phyloP scores from a whole-genome alignment of 2,797 vertebrate species.

The Chiropotes sagulatus region DNA sequence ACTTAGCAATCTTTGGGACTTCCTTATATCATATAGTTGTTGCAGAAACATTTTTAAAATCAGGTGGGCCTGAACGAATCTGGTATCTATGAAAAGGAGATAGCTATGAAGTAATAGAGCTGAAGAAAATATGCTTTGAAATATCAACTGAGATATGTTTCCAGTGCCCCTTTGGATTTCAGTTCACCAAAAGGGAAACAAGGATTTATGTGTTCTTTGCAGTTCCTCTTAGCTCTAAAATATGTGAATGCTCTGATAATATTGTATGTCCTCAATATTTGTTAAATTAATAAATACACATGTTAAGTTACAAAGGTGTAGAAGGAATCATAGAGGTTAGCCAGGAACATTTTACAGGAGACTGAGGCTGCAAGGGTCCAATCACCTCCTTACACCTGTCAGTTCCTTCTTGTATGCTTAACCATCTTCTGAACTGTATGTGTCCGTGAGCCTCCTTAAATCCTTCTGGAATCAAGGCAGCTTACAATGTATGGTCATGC shows the following conservation, averaged over 20 bases:
- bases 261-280: background rate
- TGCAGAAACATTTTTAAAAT: background rate
- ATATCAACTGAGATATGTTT: background rate
- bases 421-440: background rate
- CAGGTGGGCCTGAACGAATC: background rate
- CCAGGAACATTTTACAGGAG: background rate
- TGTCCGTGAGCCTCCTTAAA: accelerated
- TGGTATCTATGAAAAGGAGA: background rate
- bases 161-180: background rate
- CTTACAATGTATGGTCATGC: background rate
- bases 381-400: accelerated
- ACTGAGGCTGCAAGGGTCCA: background rate
- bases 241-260: background rate
- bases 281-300: background rate
- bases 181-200: background rate
- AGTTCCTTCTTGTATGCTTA: background rate
- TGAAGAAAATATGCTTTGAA: background rate
- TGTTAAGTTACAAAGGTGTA: background rate
- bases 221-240: background rate
- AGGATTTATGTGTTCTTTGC: background rate
- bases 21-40: background rate
- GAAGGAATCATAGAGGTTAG: background rate
- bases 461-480: background rate
- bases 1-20: background rate
- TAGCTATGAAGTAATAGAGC: background rate